These are phyloP conservation scores for Dicrostonyx torquatus DNA, from an alignment of 2,797 vertebrate genomes.

Conservation along the genomic window DNA sequence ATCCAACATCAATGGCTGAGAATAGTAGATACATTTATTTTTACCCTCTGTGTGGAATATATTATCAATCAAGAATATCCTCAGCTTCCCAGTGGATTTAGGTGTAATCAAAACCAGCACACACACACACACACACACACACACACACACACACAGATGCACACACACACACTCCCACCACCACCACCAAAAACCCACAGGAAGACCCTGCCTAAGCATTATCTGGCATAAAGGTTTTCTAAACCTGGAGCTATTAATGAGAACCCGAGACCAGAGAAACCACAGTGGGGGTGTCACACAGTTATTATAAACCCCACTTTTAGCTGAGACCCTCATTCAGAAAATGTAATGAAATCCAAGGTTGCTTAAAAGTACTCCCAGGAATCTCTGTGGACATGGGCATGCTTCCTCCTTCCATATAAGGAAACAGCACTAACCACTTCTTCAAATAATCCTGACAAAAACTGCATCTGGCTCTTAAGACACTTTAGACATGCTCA, in stretches of 20 bases:
- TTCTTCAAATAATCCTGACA: conserved; percentile 38
- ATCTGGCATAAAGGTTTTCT: neutral
- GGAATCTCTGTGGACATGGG: conserved; percentile 5
- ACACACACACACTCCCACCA: neutral
- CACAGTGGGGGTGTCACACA: neutral
- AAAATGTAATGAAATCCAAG: neutral
- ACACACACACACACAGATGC: neutral
- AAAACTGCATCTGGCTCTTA: neutral
- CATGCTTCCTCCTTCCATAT: neutral
- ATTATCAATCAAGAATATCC: neutral
- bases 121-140: neutral
- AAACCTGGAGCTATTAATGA: neutral
- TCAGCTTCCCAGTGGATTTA: conserved; percentile 38
- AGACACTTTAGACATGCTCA: neutral
- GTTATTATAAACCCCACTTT: neutral
- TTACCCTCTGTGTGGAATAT: neutral
- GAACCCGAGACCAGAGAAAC: neutral
- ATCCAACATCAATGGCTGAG: conserved; percentile 15
- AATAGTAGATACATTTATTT: neutral
- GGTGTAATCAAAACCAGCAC: neutral
- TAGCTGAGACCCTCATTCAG: neutral
- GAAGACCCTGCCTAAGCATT: neutral
- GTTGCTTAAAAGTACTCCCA: neutral
- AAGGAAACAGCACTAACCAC: conserved; percentile 21
- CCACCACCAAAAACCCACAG: neutral